Conservation (phyloP, 2,888 invertebrate species). For the Calephelis perditalis region DNA sequence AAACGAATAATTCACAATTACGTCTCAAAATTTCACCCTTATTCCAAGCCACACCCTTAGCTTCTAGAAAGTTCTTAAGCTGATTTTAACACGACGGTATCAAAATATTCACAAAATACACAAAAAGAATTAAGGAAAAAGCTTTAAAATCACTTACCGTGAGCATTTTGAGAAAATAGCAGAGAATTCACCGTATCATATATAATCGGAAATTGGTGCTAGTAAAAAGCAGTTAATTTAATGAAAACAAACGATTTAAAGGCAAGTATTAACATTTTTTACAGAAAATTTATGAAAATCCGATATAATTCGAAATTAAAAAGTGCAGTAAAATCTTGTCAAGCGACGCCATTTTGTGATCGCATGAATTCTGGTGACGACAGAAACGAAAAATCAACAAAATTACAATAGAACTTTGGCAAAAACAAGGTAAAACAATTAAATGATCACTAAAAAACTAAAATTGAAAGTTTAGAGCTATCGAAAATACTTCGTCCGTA, state of each 20-base stretch:
- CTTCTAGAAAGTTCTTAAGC: conserved; percentile 54
- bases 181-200: conserved; percentile 57
- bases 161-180: conserved; percentile 69
- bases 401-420: conserved; percentile 53
- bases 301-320: conserved; percentile 60
- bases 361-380: conserved; percentile 76
- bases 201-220: conserved; percentile 47
- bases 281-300: conserved; percentile 48
- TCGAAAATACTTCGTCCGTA: conserved; percentile 65
- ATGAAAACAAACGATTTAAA: conserved; percentile 49
- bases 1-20: conserved; percentile 66
- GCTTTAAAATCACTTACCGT: conserved; percentile 68
- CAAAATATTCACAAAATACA: conserved; percentile 44
- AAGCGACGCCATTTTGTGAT: conserved; percentile 79
- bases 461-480: conserved; percentile 68
- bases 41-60: conserved; percentile 69
- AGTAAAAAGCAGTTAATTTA: conserved; percentile 46
- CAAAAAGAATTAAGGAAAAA: conserved; percentile 52
- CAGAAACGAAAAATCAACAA: conserved; percentile 61
- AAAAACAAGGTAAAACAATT: conserved; percentile 60
- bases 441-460: conserved; percentile 63
- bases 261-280: conserved; percentile 46
- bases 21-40: conserved; percentile 63
- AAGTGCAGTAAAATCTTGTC: conserved; percentile 73
- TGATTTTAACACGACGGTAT: conserved; percentile 38